Conservation (phyloP, 2,113 vertebrate genomes). For the Pseudorectes ferrugineus region DNA sequence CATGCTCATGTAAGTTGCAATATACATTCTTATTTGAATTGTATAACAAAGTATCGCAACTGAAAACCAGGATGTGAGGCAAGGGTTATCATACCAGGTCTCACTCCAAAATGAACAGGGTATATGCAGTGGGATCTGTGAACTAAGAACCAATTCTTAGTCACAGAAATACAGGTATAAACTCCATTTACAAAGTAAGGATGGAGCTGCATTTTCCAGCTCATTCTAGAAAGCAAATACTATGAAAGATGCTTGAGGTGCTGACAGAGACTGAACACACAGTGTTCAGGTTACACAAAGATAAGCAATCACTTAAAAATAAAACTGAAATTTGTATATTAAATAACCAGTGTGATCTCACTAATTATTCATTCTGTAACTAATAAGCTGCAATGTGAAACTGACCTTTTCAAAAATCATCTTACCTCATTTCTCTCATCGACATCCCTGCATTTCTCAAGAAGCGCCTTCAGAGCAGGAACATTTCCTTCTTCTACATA, state of each 20-base stretch:
- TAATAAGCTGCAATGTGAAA: neutral
- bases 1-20: neutral
- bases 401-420: neutral
- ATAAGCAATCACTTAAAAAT: neutral
- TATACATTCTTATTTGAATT: neutral
- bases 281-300: neutral
- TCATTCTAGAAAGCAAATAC: neutral
- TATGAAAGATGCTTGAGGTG: neutral
- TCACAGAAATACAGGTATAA: neutral
- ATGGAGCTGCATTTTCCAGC: neutral
- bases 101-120: neutral
- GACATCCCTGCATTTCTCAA: constrained; percentile 94
- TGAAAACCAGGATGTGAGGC: neutral
- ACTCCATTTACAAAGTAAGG: neutral
- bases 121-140: neutral
- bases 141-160: neutral
- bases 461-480: constrained; percentile 85
- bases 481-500: constrained; percentile 95
- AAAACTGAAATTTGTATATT: neutral
- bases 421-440: constrained; percentile 95
- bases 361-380: neutral
- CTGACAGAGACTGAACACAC: neutral
- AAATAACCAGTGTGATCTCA: neutral
- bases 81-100: neutral
- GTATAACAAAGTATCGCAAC: neutral